These are phyloP conservation scores for Drosophila falleni DNA, from an alignment of 2,888 invertebrate genomes.

Conservation along the genomic window DNA sequence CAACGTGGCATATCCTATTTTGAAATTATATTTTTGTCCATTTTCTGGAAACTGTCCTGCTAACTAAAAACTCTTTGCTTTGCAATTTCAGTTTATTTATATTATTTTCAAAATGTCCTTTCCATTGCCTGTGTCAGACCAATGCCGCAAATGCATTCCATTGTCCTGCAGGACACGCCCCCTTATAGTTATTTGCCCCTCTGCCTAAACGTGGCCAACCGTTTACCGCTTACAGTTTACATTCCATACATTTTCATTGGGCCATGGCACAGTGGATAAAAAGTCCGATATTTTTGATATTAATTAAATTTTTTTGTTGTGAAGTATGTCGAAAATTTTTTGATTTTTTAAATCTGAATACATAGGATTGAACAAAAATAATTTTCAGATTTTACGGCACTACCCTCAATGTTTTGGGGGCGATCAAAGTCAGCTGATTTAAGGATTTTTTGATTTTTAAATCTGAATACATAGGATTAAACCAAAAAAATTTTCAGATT, in stretches of 20 bases:
- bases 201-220: neutral
- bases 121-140: slow-evolving; percentile 43
- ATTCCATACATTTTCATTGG: slow-evolving; percentile 34
- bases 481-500: no score
- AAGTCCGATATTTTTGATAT: no score
- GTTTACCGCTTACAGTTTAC: slow-evolving; percentile 18
- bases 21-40: slow-evolving; percentile 77
- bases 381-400: no score
- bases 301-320: no score
- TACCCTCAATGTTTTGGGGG: no score
- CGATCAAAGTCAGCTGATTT: no score
- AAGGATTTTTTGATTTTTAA: no score
- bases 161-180: slow-evolving; percentile 38
- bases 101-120: slow-evolving; percentile 72
- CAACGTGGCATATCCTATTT: slow-evolving; percentile 66
- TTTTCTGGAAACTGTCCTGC: slow-evolving; percentile 70
- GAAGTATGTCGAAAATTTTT: no score
- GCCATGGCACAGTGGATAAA: slow-evolving; percentile 1
- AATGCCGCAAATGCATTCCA: slow-evolving; percentile 54
- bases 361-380: no score
- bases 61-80: slow-evolving; percentile 77
- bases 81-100: slow-evolving; percentile 79
- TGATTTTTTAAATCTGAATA: no score
- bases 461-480: no score
- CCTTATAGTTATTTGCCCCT: neutral